A percentile compares a stretch with the other conserved stretches of the same genome.
Conservation (phyloP, 1,140 invertebrate genomes). For the Saccostrea cuccullata region DNA sequence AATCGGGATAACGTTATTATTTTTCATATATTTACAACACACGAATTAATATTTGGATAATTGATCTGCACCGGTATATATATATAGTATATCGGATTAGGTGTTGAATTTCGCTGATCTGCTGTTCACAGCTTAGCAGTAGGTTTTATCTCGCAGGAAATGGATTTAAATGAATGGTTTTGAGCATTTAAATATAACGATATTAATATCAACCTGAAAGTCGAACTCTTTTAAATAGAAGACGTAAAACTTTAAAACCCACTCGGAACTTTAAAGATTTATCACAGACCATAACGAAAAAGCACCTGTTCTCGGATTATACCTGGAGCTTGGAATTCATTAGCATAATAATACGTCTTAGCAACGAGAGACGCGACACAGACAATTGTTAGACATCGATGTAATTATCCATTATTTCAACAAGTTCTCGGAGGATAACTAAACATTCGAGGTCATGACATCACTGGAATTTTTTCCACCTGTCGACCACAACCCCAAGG, state of each 20-base stretch:
- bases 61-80: neutral
- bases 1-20: too few species aligned
- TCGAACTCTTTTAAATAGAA: conserved; percentile 35
- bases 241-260: conserved; percentile 34
- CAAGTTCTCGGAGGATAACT: conserved; percentile 39
- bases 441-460: conserved; percentile 57
- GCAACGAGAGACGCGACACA: conserved; percentile 45
- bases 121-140: conserved; percentile 25
- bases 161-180: conserved; percentile 25
- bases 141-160: conserved; percentile 13
- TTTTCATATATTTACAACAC: too few species aligned
- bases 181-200: conserved; percentile 23
- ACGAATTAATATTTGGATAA: neutral
- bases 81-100: neutral
- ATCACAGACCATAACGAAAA: neutral
- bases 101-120: conserved; percentile 8
- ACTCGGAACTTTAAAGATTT: conserved; percentile 27
- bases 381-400: neutral
- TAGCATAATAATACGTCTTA: conserved; percentile 52
- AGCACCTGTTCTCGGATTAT: conserved; percentile 18
- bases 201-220: conserved; percentile 21
- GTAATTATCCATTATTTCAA: conserved; percentile 33
- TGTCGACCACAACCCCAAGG: conserved; percentile 45
- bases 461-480: conserved; percentile 58
- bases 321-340: conserved; percentile 32